A percentile compares a stretch with the other conserved stretches of the same genome.
phyloP scores from a whole-genome alignment of 1,140 invertebrate genomes.

The Steinernema feltiae region DNA sequence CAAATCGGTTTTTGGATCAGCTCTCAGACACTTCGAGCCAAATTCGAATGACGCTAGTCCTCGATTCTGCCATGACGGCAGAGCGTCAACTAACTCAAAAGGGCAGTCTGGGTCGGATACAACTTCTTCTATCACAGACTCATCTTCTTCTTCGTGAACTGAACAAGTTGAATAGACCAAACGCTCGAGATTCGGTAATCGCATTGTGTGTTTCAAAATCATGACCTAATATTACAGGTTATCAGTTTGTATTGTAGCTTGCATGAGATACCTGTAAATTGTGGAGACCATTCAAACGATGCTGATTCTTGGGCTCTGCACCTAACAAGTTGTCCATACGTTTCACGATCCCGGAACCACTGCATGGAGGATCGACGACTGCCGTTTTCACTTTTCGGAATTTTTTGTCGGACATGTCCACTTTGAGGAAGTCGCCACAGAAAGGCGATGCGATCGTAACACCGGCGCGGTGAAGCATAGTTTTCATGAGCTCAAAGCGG shows the following conservation, averaged over 20 bases:
- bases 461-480: constrained; percentile 62
- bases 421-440: constrained; percentile 69
- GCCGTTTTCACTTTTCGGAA: constrained; percentile 72
- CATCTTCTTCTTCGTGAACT: constrained; percentile 80
- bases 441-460: constrained; percentile 26
- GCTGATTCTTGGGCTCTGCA: constrained; percentile 45
- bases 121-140: constrained; percentile 70
- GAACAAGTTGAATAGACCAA: constrained; percentile 94
- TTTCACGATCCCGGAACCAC: constrained; percentile 74
- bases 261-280: constrained; percentile 69
- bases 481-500: constrained; percentile 66
- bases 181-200: constrained; percentile 74
- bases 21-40: constrained; percentile 68
- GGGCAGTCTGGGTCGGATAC: constrained; percentile 44
- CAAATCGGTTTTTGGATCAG: constrained; percentile 68
- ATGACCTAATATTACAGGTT: constrained; percentile 60
- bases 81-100: constrained; percentile 45
- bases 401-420: constrained; percentile 62
- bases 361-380: constrained; percentile 88
- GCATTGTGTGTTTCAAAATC: constrained; percentile 76
- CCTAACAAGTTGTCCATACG: constrained; percentile 61
- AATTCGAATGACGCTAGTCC: constrained; percentile 60
- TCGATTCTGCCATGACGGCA: constrained; percentile 57
- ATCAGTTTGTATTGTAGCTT: constrained; percentile 10
- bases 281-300: constrained; percentile 68